A percentile compares a stretch with the other conserved stretches of the same genome.
Conservation (phyloP, 2,797 vertebrate species). For the Typhlichthys eigenmanni region DNA sequence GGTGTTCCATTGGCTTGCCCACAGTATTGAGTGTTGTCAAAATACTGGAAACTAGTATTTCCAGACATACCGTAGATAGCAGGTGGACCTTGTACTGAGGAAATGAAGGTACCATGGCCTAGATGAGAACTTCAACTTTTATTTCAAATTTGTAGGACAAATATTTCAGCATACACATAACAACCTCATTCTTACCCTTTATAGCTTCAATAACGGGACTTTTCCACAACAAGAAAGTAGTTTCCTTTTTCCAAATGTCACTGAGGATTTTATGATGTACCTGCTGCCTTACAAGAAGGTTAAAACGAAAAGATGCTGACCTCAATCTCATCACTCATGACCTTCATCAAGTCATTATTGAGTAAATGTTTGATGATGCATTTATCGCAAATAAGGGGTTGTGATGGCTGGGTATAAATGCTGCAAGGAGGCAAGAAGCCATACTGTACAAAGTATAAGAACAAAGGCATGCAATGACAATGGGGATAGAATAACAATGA, state of each 20-base stretch:
- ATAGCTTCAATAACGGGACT: slow-evolving; percentile 1
- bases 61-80: slow-evolving; percentile 32
- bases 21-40: too few species aligned
- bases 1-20: too few species aligned
- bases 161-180: slow-evolving; percentile 1
- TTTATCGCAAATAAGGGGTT: slow-evolving; percentile 36
- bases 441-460: slow-evolving; percentile 56
- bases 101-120: slow-evolving; percentile 4
- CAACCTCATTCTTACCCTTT: slow-evolving; percentile 1
- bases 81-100: slow-evolving; percentile 43
- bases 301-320: slow-evolving; percentile 30
- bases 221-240: neutral
- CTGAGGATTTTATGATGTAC: slow-evolving; percentile 7
- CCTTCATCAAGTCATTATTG: slow-evolving; percentile 20
- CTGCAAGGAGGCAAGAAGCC: slow-evolving; percentile 33
- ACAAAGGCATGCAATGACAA: slow-evolving; percentile 62
- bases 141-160: neutral
- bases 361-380: slow-evolving; percentile 47
- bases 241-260: slow-evolving; percentile 25
- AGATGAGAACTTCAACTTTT: neutral
- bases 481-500: slow-evolving; percentile 70
- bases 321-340: slow-evolving; percentile 6
- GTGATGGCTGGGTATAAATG: slow-evolving; percentile 29
- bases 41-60: slow-evolving; percentile 15
- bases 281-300: slow-evolving; percentile 22